phyloP scores from a whole-genome alignment of 1,140 invertebrate species.

The Brachystomella parvula region DNA sequence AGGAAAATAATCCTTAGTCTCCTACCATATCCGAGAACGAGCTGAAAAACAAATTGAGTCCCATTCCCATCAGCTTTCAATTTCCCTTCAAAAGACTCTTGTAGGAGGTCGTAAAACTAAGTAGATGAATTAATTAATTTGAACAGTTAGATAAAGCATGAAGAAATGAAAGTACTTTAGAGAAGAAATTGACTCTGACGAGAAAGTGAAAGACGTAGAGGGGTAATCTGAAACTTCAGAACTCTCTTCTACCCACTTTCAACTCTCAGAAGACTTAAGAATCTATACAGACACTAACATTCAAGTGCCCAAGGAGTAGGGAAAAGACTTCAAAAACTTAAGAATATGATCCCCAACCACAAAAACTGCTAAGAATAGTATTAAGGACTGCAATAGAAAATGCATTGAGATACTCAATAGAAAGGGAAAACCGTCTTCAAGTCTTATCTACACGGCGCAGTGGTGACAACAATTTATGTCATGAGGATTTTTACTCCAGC shows the following conservation, averaged over 20 bases:
- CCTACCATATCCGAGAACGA: too few species aligned
- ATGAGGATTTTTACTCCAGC: too few species aligned
- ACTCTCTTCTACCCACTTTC: too few species aligned
- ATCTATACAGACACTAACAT: background rate
- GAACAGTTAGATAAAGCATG: conserved; percentile 3
- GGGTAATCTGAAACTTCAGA: background rate
- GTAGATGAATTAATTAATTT: background rate
- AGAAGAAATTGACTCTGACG: conserved; percentile 8
- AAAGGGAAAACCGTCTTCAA: background rate
- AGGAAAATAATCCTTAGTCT: too few species aligned
- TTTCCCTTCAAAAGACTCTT: background rate
- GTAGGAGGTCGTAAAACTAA: conserved; percentile 1
- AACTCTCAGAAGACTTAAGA: too few species aligned
- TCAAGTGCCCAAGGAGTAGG: background rate
- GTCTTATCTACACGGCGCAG: background rate
- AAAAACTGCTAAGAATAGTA: too few species aligned
- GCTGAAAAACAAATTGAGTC: background rate
- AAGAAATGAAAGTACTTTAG: background rate
- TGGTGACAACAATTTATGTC: conserved; percentile 6
- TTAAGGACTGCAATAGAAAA: too few species aligned
- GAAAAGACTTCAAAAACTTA: background rate
- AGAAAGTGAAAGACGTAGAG: background rate
- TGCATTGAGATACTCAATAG: background rate
- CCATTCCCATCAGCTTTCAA: background rate
- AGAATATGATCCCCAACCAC: too few species aligned